Percentiles rank a stretch among this genome's conserved stretches.
phyloP scores from a whole-genome alignment of 30 jellyfish, hydroid and myxozoan genomes.

The Turritopsis rubra region DNA sequence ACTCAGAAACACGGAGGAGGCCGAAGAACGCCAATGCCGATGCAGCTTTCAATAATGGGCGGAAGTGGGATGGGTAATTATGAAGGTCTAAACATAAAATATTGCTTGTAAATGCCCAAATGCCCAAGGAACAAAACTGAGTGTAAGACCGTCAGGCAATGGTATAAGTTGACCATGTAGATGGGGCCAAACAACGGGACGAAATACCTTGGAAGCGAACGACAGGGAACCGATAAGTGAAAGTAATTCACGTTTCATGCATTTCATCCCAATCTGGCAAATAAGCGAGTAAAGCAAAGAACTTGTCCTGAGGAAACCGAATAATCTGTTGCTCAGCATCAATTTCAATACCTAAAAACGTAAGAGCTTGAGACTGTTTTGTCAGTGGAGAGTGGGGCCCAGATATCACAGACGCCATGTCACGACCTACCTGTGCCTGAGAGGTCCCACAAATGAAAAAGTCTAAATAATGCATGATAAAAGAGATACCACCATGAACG shows the following conservation, averaged over 20 bases:
- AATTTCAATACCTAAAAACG: neutral
- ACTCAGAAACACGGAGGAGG: neutral
- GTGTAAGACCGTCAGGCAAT: neutral
- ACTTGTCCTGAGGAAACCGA: conserved; percentile 6
- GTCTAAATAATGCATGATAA: neutral
- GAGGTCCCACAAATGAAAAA: neutral
- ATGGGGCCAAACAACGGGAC: neutral
- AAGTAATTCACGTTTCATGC: neutral
- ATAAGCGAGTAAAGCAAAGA: neutral
- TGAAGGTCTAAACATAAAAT: neutral
- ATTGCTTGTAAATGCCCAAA: neutral
- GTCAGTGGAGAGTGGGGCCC: neutral
- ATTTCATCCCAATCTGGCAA: neutral
- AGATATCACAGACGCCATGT: neutral
- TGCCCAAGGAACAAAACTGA: neutral
- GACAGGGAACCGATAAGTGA: neutral
- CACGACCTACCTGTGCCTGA: neutral
- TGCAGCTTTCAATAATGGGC: neutral
- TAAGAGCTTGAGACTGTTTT: conserved; percentile 6
- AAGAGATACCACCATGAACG: neutral
- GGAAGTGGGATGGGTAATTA: neutral
- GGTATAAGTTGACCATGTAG: neutral
- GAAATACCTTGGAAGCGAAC: neutral
- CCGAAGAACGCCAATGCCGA: neutral
- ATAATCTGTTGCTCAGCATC: neutral